Evolutionary conservation across 2,113 vertebrate species (phyloP), one percentile per base, ranked within the genome.

Genomic region (Eurystomus gularis): DNA sequence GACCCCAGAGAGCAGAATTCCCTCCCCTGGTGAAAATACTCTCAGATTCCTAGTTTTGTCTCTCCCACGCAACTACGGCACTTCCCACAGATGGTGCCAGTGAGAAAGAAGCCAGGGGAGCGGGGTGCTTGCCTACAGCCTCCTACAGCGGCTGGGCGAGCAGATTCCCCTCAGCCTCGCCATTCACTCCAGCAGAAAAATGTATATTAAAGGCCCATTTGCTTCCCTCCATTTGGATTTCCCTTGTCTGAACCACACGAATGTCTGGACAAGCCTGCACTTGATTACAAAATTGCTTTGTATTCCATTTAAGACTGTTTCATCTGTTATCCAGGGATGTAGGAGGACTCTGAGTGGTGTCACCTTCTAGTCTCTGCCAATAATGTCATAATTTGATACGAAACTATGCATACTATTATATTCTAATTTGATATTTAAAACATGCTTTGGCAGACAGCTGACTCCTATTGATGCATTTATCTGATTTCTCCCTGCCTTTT

Each of bases 401-500:
- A 97, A 94, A 90, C 54, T 42, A 69, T 79, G 91, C 95, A 93
- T 96, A 51, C 68, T 72, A 93, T 97, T 97, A 96, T 94, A 95
- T 91, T 91, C 83, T 93, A 96, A 98, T 97, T 96, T 95, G 96
- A 96, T 97, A 96, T 97, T 96, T 97, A 92, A 97, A 95, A 94
- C 96, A 79, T 58, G 93, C 85, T 84, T 86, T 88, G 64, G 96
- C 90, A 96, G 94, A 44, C 97, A 96, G 90, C 82, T 93, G 83
- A 72, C 83, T 96, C 76, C 81, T 72, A 89, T 82, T 95, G 95
- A 97, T 94, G 95, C 70, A 91, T 97, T 98, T 94, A 96, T 97
- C 96, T 97, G 86, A 96, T 96, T 96, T 94, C 88, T 88, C 91
- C 77, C 95, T 77, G 94, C 84, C 73, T 89, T 89, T 93, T 96